Percentiles rank a stretch among this genome's conserved stretches.
These are phyloP conservation scores for Cosmorhoe ocellata DNA, from an alignment of 2,888 invertebrate genomes.

Conservation along the genomic window DNA sequence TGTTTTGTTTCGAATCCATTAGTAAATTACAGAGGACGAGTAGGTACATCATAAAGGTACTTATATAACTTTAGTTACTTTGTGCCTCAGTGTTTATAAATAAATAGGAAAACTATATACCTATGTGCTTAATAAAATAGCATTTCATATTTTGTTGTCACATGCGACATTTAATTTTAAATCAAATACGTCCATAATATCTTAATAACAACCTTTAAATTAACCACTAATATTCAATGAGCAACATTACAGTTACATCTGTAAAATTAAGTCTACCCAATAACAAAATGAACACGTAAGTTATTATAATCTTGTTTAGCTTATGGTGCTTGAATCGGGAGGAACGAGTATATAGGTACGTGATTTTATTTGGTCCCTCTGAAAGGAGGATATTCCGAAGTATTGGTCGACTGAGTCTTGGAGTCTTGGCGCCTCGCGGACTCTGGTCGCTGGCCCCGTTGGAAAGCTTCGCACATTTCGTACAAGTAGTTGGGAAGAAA, in stretches of 20 bases:
- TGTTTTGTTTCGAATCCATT: conserved; percentile 4
- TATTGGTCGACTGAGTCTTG: conserved; percentile 42
- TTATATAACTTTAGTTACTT: too few species aligned
- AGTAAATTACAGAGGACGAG: not conserved
- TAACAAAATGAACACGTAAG: conserved; percentile 19
- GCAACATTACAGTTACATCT: conserved; percentile 7
- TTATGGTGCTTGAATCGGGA: conserved; percentile 15
- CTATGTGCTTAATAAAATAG: conserved; percentile 9
- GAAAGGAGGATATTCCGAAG: conserved; percentile 42
- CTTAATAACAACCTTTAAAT: conserved; percentile 1
- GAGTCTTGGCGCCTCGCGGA: conserved; percentile 61
- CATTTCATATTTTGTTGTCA: conserved; percentile 1
- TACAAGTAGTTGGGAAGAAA: conserved; percentile 76
- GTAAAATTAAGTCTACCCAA: conserved; percentile 3
- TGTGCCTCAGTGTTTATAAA: too few species aligned
- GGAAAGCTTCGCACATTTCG: conserved; percentile 78
- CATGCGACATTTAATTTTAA: conserved; percentile 14
- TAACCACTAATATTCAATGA: conserved; percentile 3
- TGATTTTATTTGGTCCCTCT: conserved; percentile 44
- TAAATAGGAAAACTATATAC: too few species aligned
- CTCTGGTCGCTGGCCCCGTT: conserved; percentile 67
- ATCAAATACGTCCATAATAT: not conserved
- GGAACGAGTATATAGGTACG: not conserved
- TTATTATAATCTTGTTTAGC: conserved; percentile 1
- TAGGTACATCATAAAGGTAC: too few species aligned